These are phyloP conservation scores for Pterostichus niger DNA, from an alignment of 2,888 invertebrate species.

Conservation along the genomic window DNA sequence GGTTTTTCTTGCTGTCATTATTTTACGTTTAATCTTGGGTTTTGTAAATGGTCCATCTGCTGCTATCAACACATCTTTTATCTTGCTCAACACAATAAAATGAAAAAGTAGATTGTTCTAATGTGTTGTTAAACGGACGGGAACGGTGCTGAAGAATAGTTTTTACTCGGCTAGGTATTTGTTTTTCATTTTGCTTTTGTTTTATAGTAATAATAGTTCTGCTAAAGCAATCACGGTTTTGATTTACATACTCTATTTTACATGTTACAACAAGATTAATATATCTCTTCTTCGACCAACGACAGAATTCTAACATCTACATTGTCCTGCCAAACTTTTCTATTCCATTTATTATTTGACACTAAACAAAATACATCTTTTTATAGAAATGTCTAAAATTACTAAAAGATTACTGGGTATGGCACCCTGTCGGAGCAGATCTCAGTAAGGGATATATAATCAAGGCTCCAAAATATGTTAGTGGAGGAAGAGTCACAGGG, in stretches of 20 bases:
- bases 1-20: conserved; percentile 54
- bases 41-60: conserved; percentile 58
- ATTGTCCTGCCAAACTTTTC: conserved; percentile 45
- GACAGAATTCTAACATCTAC: conserved; percentile 15
- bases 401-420: too few species aligned
- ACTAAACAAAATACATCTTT: too few species aligned
- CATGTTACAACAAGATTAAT: conserved; percentile 39
- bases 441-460: too few species aligned
- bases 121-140: conserved; percentile 55
- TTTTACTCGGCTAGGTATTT: conserved; percentile 46
- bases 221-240: conserved; percentile 54
- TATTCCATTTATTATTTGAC: background rate
- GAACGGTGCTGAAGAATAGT: conserved; percentile 47
- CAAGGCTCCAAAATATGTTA: too few species aligned
- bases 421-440: too few species aligned
- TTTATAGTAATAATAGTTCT: conserved; percentile 42
- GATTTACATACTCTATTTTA: conserved; percentile 54
- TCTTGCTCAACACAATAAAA: conserved; percentile 53
- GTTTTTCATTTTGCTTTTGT: conserved; percentile 38
- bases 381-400: too few species aligned
- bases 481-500: too few species aligned
- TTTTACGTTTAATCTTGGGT: conserved; percentile 55
- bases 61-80: conserved; percentile 55
- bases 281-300: conserved; percentile 2
- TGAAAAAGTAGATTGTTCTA: conserved; percentile 55